Percentiles rank a stretch among this genome's conserved stretches.
Evolutionary conservation across 2,113 vertebrate species (phyloP).

Genomic region (Bubo bubo): DNA sequence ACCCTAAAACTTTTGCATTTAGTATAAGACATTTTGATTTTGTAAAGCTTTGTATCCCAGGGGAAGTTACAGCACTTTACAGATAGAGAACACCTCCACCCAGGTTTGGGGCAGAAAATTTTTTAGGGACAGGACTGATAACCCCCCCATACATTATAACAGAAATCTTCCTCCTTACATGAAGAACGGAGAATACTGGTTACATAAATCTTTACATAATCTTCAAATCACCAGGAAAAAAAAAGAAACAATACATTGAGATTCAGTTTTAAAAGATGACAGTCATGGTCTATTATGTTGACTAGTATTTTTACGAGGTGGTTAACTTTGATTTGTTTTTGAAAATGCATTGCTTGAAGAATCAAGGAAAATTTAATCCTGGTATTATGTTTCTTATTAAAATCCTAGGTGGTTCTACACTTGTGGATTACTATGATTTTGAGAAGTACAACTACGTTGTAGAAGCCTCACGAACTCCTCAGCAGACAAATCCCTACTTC

Average conservation of each 20-base stretch:
- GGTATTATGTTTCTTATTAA: slow-evolving; percentile 58
- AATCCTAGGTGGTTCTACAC: neutral
- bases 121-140: neutral
- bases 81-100: neutral
- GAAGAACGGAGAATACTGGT: neutral
- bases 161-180: neutral
- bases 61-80: neutral
- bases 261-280: neutral
- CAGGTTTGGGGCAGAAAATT: neutral
- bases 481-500: slow-evolving; percentile 44
- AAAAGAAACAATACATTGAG: neutral
- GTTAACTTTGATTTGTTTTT: slow-evolving; percentile 32
- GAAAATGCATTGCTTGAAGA: slow-evolving; percentile 11
- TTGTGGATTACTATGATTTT: slow-evolving; percentile 12
- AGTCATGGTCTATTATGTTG: neutral
- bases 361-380: slow-evolving; percentile 42
- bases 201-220: neutral
- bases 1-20: neutral
- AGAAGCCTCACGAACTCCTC: neutral
- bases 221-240: neutral
- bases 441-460: neutral
- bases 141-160: neutral
- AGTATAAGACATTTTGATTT: neutral
- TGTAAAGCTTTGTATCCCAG: neutral
- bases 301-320: neutral